A percentile compares a stretch with the other conserved stretches of the same genome.
phyloP scores from a whole-genome alignment of 1,140 invertebrate genomes.

The Neotoxoptera formosana region DNA sequence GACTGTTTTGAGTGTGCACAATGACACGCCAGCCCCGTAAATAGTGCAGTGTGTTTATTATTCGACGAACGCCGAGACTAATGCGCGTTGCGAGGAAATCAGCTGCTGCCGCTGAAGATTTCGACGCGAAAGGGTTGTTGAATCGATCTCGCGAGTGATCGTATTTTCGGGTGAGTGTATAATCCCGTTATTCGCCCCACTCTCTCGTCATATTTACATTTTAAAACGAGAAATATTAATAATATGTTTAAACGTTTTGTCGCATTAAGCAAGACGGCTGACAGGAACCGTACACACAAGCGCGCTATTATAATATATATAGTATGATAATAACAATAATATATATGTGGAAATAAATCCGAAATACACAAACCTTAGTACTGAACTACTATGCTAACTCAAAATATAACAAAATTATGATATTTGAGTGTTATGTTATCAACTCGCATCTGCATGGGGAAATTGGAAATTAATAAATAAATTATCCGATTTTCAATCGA shows the following conservation, averaged over 20 bases:
- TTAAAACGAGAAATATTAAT: background rate
- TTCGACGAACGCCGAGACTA: background rate
- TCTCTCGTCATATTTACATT: background rate
- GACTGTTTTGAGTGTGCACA: background rate
- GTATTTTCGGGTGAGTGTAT: background rate
- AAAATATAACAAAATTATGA: background rate
- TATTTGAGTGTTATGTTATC: background rate
- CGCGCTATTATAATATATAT: background rate
- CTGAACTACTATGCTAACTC: background rate
- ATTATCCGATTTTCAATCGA: background rate
- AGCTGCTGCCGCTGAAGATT: background rate
- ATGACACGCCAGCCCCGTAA: background rate
- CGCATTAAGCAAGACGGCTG: background rate
- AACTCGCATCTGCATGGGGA: background rate
- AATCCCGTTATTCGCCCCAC: background rate
- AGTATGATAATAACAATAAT: background rate
- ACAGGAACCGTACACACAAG: background rate
- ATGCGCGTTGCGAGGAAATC: background rate
- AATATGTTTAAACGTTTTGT: background rate
- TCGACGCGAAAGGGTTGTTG: conserved; percentile 3
- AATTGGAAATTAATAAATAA: background rate
- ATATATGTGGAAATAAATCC: background rate
- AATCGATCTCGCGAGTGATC: background rate
- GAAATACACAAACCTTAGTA: background rate
- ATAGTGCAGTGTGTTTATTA: background rate